Evolutionary conservation across 2,797 vertebrate species (phyloP), one percentile per base, ranked within the genome.

Genomic region (Lycodopsis pacificus): DNA sequence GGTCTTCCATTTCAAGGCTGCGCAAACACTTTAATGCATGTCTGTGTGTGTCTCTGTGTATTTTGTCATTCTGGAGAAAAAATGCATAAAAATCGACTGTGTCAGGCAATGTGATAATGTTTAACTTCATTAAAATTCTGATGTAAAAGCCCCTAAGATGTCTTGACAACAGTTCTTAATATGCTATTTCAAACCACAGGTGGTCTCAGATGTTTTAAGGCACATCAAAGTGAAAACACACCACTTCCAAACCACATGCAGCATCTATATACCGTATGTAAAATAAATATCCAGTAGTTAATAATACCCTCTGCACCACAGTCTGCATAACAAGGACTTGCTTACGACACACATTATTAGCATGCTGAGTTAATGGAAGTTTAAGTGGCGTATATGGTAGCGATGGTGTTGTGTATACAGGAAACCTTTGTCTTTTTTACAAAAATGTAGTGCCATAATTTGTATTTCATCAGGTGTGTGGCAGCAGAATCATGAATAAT

Each of bases 1-100:
- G 77, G 80, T 89, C 79, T 87, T 84, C 74, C 54, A 85, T 87
- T 90, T 89, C 86, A 82, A 89, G 86, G 82, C 82, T 82, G 71
- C 51, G 4, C 76, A 77, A 81, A 78, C 73, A 66, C 68, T 69
- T 30, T 77, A 34, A 73, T 82, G 71, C 34, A 20, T 32, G n/a
- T 75, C 44, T 56, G 12, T 71, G n/a, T 77, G 49, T 38, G 51
- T 71, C 19, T 77, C 70, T 59, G 40, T 53, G 64, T 74, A 51
- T 58, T 56, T 54, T 20, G 12, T 72, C 54, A 48, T 72, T 61
- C 44, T 54, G 57, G 32, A 19, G 57, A 63, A 71, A 56, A 71
- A 61, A 49, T 19, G 36, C 20, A 66, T 62, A 27, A 62, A 64
- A 65, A 17, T 34, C 62, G 40, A 4, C 34, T 53, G 9, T 27